These are phyloP conservation scores for Bucorvus abyssinicus DNA, from an alignment of 2,797 vertebrate genomes.

Conservation along the genomic window DNA sequence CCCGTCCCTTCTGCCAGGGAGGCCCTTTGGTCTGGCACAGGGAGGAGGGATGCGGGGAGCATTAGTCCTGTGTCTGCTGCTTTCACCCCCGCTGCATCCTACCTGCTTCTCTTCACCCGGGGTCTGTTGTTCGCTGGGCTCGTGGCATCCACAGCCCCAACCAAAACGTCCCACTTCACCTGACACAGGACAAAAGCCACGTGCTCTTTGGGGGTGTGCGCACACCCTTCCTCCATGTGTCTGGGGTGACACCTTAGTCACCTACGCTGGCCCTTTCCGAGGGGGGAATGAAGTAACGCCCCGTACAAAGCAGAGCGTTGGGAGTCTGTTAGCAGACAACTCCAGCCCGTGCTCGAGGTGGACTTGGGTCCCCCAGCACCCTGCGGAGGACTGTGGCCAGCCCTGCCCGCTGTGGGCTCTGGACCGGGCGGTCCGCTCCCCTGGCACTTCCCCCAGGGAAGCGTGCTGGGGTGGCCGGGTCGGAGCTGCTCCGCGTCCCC, in stretches of 20 bases:
- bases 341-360: accelerated
- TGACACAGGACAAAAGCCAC: neutral
- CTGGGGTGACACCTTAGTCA: neutral
- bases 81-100: neutral
- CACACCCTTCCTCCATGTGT: accelerated
- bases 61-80: neutral
- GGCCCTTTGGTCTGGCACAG: neutral
- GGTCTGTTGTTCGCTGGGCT: neutral
- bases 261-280: neutral
- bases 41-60: neutral
- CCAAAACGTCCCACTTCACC: neutral
- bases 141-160: neutral
- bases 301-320: neutral
- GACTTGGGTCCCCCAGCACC: no score
- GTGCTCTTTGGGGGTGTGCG: accelerated
- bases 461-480: accelerated
- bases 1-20: neutral
- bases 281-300: neutral
- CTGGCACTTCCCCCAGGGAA: neutral
- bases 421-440: neutral
- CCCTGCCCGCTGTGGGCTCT: neutral
- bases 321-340: neutral
- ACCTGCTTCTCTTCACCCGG: neutral
- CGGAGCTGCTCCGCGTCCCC: neutral
- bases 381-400: neutral